A percentile compares a stretch with the other conserved stretches of the same genome.
Conservation (phyloP, 2,797 vertebrate genomes). For the Megaceryle alcyon region DNA sequence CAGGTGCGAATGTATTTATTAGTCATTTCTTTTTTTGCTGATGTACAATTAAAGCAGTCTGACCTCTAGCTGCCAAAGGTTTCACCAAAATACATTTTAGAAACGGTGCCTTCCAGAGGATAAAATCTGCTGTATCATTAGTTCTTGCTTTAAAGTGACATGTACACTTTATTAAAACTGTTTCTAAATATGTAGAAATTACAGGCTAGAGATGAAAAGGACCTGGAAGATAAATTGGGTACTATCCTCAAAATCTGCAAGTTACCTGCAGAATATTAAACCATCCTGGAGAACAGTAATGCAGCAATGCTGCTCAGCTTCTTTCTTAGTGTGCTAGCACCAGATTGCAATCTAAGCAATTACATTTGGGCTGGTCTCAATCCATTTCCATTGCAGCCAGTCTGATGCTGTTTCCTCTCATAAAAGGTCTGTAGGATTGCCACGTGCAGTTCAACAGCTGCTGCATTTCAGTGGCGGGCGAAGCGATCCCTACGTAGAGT, state of each 20-base stretch:
- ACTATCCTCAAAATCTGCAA: not conserved
- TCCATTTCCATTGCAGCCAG: not conserved
- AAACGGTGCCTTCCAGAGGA: not conserved
- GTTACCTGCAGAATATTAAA: not conserved
- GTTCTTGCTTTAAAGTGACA: slow-evolving; percentile 20
- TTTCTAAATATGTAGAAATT: not conserved
- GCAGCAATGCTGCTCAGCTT: not conserved
- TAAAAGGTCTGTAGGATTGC: not conserved
- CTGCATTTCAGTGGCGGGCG: not conserved
- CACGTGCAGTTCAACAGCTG: not conserved
- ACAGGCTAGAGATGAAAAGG: not conserved
- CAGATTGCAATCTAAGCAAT: not conserved
- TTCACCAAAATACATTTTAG: slow-evolving; percentile 6
- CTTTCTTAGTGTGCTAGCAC: not conserved
- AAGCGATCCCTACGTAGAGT: accelerated
- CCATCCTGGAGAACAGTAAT: accelerated
- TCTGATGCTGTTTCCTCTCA: not conserved
- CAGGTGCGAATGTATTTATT: slow-evolving; percentile 22
- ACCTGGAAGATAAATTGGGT: slow-evolving; percentile 5
- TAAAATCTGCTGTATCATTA: slow-evolving; percentile 26
- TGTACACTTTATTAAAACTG: not conserved
- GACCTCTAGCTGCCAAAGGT: slow-evolving; percentile 51
- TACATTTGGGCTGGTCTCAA: not conserved
- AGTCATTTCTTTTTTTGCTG: slow-evolving; percentile 1
- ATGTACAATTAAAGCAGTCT: slow-evolving; percentile 39